Evolutionary conservation across 2,797 vertebrate species (phyloP), one percentile per base, ranked within the genome.

Genomic region (Rhinogobio ventralis): DNA sequence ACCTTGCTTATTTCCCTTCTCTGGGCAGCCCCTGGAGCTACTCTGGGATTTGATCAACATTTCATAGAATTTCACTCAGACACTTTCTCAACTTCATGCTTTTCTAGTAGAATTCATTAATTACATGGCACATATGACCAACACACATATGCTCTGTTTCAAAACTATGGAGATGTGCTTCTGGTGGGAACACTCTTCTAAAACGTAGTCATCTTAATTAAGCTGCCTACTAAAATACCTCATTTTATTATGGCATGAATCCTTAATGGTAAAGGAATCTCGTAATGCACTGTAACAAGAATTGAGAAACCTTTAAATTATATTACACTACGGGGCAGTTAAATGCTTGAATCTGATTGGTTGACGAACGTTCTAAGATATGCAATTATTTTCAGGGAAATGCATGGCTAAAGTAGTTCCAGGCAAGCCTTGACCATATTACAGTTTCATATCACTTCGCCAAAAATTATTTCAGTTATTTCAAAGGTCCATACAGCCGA

Each of bases 31-130:
- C n/a, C n/a, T 66, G 28, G 36, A 64, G 68, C 30, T 55, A 67
- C 46, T 81, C 33, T 75, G 30, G 72, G 79, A 75, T 42, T 76
- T 82, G 49, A 81, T 86, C 84, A 86, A 76, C 72, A 76, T 81
- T 73, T 85, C 79, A 74, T 23, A 66, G 66, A 71, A 69, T 60
- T 78, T 72, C 42, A 80, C 28, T n/a, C 82, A 78, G 66, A 78
- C 17, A 62, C 55, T 60, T 68, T 62, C 68, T 79, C 30, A 80
- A 53, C 75, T 73, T 69, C 25, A 5, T 55, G 23, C 30, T 23
- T 66, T 69, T 84, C 39, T 36, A 76, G 45, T 19, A 30, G 33
- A 53, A 67, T n/a, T 49, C 45, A n/a, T 5, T 28, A 14, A n/a
- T 67, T 19, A 71, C 19, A 80, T 80, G 10, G 20, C 14, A 25